Percentiles rank a stretch among this genome's conserved stretches.
phyloP scores from a whole-genome alignment of 1,140 invertebrate species.

The Spodoptera litura region DNA sequence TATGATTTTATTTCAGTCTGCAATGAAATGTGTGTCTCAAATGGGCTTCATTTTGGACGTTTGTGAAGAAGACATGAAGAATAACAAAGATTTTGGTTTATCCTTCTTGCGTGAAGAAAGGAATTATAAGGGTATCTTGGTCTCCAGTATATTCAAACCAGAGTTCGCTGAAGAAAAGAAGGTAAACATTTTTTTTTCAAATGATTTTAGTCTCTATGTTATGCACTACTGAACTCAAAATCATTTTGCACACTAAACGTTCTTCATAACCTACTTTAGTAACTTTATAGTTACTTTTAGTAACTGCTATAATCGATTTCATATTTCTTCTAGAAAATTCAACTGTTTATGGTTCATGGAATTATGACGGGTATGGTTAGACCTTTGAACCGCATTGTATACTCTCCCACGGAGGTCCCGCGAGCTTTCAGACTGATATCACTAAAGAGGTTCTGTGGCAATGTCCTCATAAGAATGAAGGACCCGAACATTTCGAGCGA shows the following conservation, averaged over 20 bases:
- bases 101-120: conserved; percentile 33
- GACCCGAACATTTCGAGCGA: neutral
- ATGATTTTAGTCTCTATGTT: no score
- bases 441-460: conserved; percentile 43
- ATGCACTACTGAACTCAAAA: no score
- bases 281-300: no score
- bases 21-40: conserved; percentile 41
- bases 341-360: conserved; percentile 46
- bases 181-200: neutral
- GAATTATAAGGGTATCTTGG: conserved; percentile 46
- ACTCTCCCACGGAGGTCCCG: conserved; percentile 47
- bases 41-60: conserved; percentile 45
- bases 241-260: no score
- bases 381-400: conserved; percentile 53
- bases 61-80: conserved; percentile 48
- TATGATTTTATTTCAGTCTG: conserved; percentile 36
- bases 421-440: conserved; percentile 53
- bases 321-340: conserved; percentile 50
- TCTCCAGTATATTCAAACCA: conserved; percentile 52
- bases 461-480: conserved; percentile 51
- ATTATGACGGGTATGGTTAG: conserved; percentile 51
- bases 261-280: no score
- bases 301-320: no score
- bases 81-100: conserved; percentile 51
- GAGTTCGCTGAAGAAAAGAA: conserved; percentile 49